Base-by-base conservation (phyloP, 2,113 vertebrate genomes). In the Boulengerochromis microlepis region DNA sequence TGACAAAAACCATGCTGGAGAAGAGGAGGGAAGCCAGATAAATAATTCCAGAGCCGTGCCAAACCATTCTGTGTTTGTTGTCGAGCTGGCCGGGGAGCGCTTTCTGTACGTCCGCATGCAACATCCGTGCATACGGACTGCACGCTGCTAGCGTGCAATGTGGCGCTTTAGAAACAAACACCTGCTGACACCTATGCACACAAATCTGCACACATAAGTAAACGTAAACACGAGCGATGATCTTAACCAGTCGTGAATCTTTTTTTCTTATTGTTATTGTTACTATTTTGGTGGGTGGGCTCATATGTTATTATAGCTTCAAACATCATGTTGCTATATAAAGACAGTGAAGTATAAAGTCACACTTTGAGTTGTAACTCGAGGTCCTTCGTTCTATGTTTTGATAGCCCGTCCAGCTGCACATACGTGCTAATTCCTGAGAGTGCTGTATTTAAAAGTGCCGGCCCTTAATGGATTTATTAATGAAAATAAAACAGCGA, bases 1-100 rank as follows among this genome's bases (percentile, higher is more conserved):
- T 95, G 93, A 95, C 96, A 96, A 92, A 96, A 96, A 95, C 84
- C 90, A 90, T 87, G 90, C 93, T 89, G 90, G 93, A 95, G 92
- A 92, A 86, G 74, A 89, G 91, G 80, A 92, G 89, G 81, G 57
- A 90, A 81, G 90, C 91, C 93, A 94, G 94, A 95, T 93, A 96
- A 94, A 94, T 92, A 90, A 91, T 91, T 90, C 89, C 87, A 71
- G 53, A 90, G 87, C 22, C 7, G 83, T 82, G 92, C 93, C 93
- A 93, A 93, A 64, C 86, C 87, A 78, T 93, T 94, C 78, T 90
- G 92, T 93, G 93, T 92, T 93, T 93, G 94, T 89, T 89, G 92
- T 95, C 90, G 89, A 86, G 90, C 83, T 87, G 92, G 87, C 90
- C 78, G 82, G 93, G 92, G 88, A 92, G 82, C 50, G 86, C 35